phyloP scores from a whole-genome alignment of 2,797 vertebrate genomes.

The Dryobates pubescens region DNA sequence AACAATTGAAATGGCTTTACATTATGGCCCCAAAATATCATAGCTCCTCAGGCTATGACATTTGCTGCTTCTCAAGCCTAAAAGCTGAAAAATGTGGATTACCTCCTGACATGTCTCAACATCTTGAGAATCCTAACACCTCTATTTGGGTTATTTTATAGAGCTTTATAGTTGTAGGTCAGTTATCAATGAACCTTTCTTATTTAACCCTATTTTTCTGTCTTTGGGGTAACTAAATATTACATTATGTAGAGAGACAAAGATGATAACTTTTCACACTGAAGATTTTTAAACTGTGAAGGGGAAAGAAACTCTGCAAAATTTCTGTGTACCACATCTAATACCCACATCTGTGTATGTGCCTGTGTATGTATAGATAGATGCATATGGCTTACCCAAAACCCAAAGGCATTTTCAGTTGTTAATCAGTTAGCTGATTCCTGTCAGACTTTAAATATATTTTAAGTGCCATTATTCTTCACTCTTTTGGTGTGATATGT shows the following conservation, averaged over 20 bases:
- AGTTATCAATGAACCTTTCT: background rate
- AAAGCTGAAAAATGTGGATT: slow-evolving; percentile 2
- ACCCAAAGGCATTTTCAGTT: slow-evolving; percentile 5
- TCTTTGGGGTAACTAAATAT: background rate
- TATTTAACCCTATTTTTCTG: background rate
- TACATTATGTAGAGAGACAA: background rate
- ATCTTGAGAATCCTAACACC: background rate
- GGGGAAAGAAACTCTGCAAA: background rate
- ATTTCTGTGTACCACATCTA: background rate
- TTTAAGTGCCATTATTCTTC: slow-evolving; percentile 65
- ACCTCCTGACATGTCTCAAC: slow-evolving; percentile 14
- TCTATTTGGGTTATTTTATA: background rate
- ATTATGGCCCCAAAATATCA: background rate
- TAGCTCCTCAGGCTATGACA: background rate
- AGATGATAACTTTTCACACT: background rate
- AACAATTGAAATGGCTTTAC: background rate
- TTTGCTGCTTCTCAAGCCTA: background rate
- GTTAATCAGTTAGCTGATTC: slow-evolving; percentile 21
- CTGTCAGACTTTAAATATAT: slow-evolving; percentile 20
- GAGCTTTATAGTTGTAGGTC: background rate
- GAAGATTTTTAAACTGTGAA: background rate
- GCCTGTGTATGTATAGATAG: background rate
- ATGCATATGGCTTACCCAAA: slow-evolving; percentile 12
- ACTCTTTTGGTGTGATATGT: slow-evolving; percentile 55
- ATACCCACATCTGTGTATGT: slow-evolving; percentile 2